Base-by-base conservation (phyloP, 1,140 invertebrate species). In the Bicyclus anynana region DNA sequence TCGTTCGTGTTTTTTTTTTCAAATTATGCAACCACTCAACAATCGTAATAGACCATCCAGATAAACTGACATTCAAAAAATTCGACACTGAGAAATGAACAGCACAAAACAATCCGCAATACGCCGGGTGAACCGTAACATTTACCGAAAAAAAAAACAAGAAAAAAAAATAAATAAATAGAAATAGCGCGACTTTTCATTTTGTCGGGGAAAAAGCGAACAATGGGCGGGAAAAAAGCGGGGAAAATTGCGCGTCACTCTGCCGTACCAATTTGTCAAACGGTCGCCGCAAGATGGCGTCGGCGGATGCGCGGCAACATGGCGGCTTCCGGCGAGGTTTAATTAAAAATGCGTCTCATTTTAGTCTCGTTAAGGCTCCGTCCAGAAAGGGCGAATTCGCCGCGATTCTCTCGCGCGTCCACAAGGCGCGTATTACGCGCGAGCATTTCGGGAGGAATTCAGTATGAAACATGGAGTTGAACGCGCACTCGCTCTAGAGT, bases 221-320 rank as follows among this genome's bases (percentile, higher is more conserved):
- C 84, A 88, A 88, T 88, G 74, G 81, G 73, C 76, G 79, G 79
- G 80, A 84, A 87, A 87, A 87, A 74, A 82, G 77, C 77, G 80
- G 81, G 37, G 78, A 84, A 87, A 87, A 88, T 88, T 88, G 84
- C 84, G 84, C 84, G 84, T 87, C 84, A 87, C 80, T 84, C 80
- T 76, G 69, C 71, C 81, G 77, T 81, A 84, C 81, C 84, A 87
- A 87, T 87, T 87, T 87, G 84, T 87, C 84, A 87, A 87, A 84
- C 81, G 81, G 74, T 68, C 67, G 77, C 77, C 80, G 77, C 81
- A 85, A 86, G 85, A 86, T 86, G 83, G 83, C 84, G 75, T 67
- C 71, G 48, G 69, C 78, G 81, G 81, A 84, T 77, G 72, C 70
- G 67, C 68, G 67, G 66, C 68, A 87, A 84, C 77, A 87, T 84